Percentiles rank a stretch among this genome's conserved stretches.
These are phyloP conservation scores for Teleogryllus occipitalis DNA, from an alignment of 1,140 invertebrate genomes.

Conservation along the genomic window DNA sequence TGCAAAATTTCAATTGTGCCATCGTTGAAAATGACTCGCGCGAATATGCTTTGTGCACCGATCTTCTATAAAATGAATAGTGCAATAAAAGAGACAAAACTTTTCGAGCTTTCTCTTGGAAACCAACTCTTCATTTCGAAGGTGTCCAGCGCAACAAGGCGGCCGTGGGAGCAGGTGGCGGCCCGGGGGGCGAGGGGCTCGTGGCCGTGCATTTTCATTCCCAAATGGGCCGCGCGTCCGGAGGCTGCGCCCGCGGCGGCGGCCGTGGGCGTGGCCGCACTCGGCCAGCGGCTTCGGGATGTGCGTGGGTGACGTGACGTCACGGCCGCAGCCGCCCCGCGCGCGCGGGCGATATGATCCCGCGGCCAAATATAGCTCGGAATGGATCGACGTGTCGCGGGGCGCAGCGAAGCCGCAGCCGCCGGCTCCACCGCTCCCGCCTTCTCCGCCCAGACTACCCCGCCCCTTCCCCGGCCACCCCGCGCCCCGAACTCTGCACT, in stretches of 20 bases:
- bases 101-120: too few relatives aligned
- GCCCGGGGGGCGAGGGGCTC: too few relatives aligned
- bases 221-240: too few relatives aligned
- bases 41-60: too few relatives aligned
- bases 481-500: neutral
- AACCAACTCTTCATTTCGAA: too few relatives aligned
- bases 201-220: too few relatives aligned
- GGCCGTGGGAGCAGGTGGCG: neutral
- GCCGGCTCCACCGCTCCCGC: neutral
- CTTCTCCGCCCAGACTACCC: neutral
- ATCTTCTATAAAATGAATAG: too few relatives aligned
- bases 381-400: neutral
- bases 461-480: too few relatives aligned
- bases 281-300: neutral
- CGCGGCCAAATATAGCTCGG: neutral
- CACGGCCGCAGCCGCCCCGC: neutral
- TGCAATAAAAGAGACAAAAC: too few relatives aligned
- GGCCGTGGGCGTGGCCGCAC: too few relatives aligned
- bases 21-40: too few relatives aligned
- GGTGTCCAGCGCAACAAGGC: neutral
- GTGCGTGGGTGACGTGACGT: neutral
- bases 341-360: neutral
- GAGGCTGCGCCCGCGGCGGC: neutral
- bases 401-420: neutral
- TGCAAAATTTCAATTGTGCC: too few relatives aligned